These are phyloP conservation scores for Mionectes macconnelli DNA, from an alignment of 2,113 vertebrate genomes.

Conservation along the genomic window DNA sequence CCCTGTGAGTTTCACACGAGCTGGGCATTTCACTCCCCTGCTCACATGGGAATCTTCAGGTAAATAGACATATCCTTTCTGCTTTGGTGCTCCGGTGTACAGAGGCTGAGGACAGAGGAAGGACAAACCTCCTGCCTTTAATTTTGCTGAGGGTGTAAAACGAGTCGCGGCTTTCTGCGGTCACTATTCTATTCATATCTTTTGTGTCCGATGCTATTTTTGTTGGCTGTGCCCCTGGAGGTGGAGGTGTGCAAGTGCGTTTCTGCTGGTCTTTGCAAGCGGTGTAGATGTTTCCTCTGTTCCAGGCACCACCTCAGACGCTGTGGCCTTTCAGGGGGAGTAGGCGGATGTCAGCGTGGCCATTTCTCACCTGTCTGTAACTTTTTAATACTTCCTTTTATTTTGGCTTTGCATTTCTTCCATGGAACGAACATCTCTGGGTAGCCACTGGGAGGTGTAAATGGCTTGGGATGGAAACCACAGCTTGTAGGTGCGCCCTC, in stretches of 20 bases:
- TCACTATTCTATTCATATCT: constrained; percentile 53
- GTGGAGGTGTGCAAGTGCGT: constrained; percentile 11
- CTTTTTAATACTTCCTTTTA: constrained; percentile 26
- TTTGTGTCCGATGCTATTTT: constrained; percentile 38
- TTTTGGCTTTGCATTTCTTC: background rate
- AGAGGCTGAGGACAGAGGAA: background rate
- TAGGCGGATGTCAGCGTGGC: background rate
- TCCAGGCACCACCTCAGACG: background rate
- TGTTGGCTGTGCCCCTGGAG: constrained; percentile 39
- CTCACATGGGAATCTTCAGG: constrained; percentile 20
- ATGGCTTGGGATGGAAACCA: constrained; percentile 28
- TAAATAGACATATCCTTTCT: background rate
- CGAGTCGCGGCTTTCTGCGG: background rate
- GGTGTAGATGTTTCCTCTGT: background rate
- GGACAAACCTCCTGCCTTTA: constrained; percentile 49
- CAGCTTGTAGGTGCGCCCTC: constrained; percentile 15
- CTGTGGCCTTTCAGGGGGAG: background rate
- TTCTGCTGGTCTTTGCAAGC: background rate
- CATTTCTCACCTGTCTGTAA: background rate
- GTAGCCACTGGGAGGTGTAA: constrained; percentile 47
- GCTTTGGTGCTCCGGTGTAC: background rate
- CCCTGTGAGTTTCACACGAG: background rate
- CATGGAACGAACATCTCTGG: constrained; percentile 18
- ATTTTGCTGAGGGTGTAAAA: constrained; percentile 56
- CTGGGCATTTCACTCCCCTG: background rate